Conservation (phyloP, 2,113 vertebrate genomes). For the Rhegmatorhina hoffmannsi region DNA sequence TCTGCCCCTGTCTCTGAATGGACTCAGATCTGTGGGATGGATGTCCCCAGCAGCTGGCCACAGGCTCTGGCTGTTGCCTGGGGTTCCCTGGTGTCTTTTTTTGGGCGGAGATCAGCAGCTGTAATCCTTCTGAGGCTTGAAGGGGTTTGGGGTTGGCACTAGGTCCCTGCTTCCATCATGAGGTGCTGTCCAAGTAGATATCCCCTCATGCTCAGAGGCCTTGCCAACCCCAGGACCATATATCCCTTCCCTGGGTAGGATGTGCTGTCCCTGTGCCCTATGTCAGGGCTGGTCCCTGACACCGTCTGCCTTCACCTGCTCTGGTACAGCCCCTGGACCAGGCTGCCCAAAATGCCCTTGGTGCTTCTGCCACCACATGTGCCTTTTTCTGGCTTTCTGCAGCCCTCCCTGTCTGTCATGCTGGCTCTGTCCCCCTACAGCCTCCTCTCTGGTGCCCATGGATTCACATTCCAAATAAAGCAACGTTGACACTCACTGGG, state of each 20-base stretch:
- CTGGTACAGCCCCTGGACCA: not conserved
- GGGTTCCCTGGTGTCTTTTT: not conserved
- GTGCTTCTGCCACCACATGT: not conserved
- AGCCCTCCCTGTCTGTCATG: not conserved
- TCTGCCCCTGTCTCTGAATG: not conserved
- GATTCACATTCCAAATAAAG: conserved; percentile 52
- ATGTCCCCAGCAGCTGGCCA: not conserved
- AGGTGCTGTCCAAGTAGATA: not conserved
- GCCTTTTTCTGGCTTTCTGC: not conserved
- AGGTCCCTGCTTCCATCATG: not conserved
- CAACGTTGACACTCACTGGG: not conserved
- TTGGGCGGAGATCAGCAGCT: not conserved
- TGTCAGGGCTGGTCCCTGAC: conserved; percentile 50
- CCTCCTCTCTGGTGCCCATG: not conserved
- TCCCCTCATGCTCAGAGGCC: rapidly evolving
- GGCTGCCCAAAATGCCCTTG: not conserved
- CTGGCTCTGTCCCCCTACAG: not conserved
- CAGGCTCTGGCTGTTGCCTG: not conserved
- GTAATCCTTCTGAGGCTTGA: not conserved
- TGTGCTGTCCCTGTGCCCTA: not conserved
- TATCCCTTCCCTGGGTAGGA: not conserved
- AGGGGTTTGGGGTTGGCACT: not conserved
- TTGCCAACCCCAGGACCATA: not conserved
- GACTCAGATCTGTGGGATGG: rapidly evolving
- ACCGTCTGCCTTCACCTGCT: not conserved